phyloP scores from a whole-genome alignment of 2,113 vertebrate genomes.

The Halcyon senegalensis region DNA sequence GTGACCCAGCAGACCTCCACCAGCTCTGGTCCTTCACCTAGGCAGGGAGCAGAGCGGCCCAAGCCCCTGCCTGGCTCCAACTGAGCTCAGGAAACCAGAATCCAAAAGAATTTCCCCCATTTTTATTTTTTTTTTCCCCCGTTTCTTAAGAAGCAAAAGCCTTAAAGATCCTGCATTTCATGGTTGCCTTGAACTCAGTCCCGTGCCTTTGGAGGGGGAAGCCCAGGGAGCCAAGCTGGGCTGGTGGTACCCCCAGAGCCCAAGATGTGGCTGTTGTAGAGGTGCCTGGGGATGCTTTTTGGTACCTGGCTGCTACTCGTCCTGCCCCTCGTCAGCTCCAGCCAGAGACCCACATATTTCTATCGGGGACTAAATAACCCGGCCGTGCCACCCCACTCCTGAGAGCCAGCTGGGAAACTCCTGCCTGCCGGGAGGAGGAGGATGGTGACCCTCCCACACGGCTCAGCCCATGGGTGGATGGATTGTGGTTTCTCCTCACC shows the following conservation, averaged over 20 bases:
- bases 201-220: not conserved
- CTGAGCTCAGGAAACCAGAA: not conserved
- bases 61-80: not conserved
- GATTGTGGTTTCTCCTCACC: not conserved
- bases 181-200: not conserved
- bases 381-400: accelerated
- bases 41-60: not conserved
- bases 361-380: accelerated
- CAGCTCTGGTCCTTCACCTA: conserved; percentile 90
- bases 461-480: accelerated
- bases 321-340: not conserved
- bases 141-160: conserved; percentile 14
- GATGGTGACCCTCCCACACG: accelerated
- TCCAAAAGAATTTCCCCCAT: not conserved
- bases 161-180: conserved; percentile 44
- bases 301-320: not conserved
- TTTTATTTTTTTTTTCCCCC: not conserved
- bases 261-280: accelerated
- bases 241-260: not conserved
- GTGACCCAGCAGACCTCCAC: conserved; percentile 75
- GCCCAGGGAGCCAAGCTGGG: accelerated
- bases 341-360: not conserved
- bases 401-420: not conserved
- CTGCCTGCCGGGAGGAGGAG: not conserved
- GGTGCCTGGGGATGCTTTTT: not conserved